Conservation (phyloP, 2,113 vertebrate genomes). For the Colinus virginianus region DNA sequence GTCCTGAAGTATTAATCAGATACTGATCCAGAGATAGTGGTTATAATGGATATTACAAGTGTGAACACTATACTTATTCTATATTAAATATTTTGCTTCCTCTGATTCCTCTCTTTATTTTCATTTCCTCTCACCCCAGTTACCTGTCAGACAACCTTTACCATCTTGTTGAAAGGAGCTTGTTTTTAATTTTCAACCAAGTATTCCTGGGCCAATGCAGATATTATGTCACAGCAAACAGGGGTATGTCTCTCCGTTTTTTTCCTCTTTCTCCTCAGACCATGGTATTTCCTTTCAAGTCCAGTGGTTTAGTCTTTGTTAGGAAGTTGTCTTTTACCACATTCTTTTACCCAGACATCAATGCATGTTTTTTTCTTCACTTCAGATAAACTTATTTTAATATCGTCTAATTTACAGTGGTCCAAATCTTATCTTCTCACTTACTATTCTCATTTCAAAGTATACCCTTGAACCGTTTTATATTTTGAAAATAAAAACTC, state of each 20-base stretch:
- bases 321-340: background rate
- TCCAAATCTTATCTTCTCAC: background rate
- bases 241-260: background rate
- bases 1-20: constrained; percentile 26
- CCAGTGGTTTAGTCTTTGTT: background rate
- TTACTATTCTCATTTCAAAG: constrained; percentile 14
- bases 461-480: constrained; percentile 1
- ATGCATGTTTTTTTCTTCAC: background rate
- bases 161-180: background rate
- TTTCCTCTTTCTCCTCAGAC: background rate
- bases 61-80: constrained; percentile 7
- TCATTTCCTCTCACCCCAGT: background rate
- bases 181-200: background rate
- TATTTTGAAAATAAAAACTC: constrained; percentile 30
- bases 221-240: background rate
- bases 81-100: background rate
- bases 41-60: background rate
- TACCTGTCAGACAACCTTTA: background rate
- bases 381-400: constrained; percentile 24
- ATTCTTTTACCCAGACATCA: background rate
- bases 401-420: background rate
- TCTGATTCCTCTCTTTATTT: background rate
- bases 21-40: background rate
- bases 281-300: background rate
- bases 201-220: background rate